phyloP scores from a whole-genome alignment of 2,888 invertebrate species.

The Phania funesta region DNA sequence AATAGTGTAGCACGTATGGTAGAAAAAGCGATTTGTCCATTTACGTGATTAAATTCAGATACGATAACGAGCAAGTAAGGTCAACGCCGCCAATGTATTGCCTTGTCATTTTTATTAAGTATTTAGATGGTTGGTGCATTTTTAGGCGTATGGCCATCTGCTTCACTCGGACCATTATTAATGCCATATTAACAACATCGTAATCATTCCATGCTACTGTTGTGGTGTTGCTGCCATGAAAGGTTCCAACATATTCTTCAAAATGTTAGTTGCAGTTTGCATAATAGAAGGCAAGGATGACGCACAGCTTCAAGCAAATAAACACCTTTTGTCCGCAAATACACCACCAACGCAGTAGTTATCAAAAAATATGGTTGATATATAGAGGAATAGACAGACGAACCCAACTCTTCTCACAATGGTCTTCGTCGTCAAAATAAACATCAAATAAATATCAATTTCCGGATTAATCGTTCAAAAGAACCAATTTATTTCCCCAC shows the following conservation, averaged over 20 bases:
- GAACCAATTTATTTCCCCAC: conserved; percentile 16
- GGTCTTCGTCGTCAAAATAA: conserved; percentile 30
- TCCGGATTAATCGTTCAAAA: conserved; percentile 17
- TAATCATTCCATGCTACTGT: conserved; percentile 59
- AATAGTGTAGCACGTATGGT: too few relatives aligned
- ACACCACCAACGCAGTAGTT: conserved; percentile 5
- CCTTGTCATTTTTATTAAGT: conserved; percentile 49
- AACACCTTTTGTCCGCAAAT: not conserved
- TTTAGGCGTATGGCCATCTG: conserved; percentile 8
- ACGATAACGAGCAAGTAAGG: conserved; percentile 22
- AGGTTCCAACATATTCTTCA: conserved; percentile 26
- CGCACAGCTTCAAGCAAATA: conserved; percentile 35
- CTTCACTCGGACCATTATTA: conserved; percentile 18
- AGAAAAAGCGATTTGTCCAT: conserved; percentile 42
- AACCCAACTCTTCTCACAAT: conserved; percentile 23
- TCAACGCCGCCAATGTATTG: conserved; percentile 9
- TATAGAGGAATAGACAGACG: conserved; percentile 33
- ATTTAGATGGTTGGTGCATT: conserved; percentile 39
- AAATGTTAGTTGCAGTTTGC: conserved; percentile 49
- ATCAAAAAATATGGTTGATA: not conserved
- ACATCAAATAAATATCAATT: conserved; percentile 5
- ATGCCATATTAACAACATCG: conserved; percentile 42
- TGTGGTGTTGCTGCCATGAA: conserved; percentile 44
- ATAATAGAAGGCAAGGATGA: conserved; percentile 39
- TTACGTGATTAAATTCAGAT: conserved; percentile 3